These are phyloP conservation scores for Vireo altiloquus DNA, from an alignment of 2,113 vertebrate species.

Conservation along the genomic window DNA sequence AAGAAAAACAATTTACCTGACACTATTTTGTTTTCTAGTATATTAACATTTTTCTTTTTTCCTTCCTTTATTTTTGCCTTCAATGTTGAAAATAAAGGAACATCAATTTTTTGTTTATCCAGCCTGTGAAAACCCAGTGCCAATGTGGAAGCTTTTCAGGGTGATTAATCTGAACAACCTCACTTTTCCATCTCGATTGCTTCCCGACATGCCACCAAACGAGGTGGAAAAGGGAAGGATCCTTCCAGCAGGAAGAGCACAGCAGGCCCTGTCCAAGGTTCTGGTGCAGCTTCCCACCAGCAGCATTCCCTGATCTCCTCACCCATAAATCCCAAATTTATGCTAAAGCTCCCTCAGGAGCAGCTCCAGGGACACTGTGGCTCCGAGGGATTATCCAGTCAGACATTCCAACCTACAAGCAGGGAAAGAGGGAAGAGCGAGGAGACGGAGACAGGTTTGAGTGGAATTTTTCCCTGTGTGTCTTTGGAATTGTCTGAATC, in stretches of 20 bases:
- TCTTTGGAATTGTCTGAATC: background rate
- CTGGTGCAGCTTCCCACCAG: background rate
- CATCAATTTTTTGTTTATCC: background rate
- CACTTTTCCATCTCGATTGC: background rate
- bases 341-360: background rate
- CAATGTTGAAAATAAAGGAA: background rate
- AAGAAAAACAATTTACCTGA: background rate
- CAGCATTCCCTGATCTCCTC: background rate
- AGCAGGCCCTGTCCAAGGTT: conserved; percentile 50
- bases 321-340: no score
- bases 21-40: background rate
- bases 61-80: fast-evolving
- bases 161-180: background rate
- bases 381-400: fast-evolving
- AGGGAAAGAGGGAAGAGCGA: background rate
- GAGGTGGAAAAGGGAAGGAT: background rate
- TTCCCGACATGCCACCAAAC: background rate
- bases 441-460: background rate
- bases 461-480: fast-evolving
- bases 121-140: background rate
- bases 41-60: background rate
- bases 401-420: no score
- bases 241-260: background rate
- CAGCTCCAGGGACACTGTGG: background rate
- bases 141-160: background rate